Evolutionary conservation across 2,113 vertebrate species (phyloP).

Genomic region (Zingel zingel): DNA sequence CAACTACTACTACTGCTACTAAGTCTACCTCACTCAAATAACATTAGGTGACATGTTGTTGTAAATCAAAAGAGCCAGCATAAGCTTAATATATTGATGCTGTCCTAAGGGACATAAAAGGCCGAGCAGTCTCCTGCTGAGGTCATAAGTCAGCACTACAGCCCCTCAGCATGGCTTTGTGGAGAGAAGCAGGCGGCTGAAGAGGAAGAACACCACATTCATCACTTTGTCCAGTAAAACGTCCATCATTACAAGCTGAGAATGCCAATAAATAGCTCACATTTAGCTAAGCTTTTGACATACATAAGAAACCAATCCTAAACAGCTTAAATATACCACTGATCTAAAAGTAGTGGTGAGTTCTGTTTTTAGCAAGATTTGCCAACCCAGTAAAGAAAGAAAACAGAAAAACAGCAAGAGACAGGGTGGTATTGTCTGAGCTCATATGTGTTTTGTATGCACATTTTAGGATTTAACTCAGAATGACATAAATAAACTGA

Average conservation of each 20-base stretch:
- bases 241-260: slow-evolving; percentile 44
- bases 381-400: background rate
- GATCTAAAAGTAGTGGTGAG: slow-evolving; percentile 40
- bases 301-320: slow-evolving; percentile 46
- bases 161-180: slow-evolving; percentile 29
- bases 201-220: slow-evolving; percentile 57
- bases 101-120: slow-evolving; percentile 59
- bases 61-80: slow-evolving; percentile 55
- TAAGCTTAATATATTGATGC: slow-evolving; percentile 52
- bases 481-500: slow-evolving; percentile 1
- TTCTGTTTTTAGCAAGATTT: slow-evolving; percentile 38
- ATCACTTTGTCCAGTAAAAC: slow-evolving; percentile 61
- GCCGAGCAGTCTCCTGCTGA: slow-evolving; percentile 40
- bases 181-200: slow-evolving; percentile 46
- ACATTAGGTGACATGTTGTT: slow-evolving; percentile 28
- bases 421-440: background rate
- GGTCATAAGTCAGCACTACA: slow-evolving; percentile 44
- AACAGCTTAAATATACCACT: slow-evolving; percentile 17
- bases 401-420: slow-evolving; percentile 20
- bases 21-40: slow-evolving; percentile 47
- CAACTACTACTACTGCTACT: too few species aligned
- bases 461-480: background rate
- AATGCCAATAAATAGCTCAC: slow-evolving; percentile 45
- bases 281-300: slow-evolving; percentile 49
- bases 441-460: background rate